Base-by-base conservation (phyloP, 2,797 vertebrate genomes). In the Cuculus canorus region DNA sequence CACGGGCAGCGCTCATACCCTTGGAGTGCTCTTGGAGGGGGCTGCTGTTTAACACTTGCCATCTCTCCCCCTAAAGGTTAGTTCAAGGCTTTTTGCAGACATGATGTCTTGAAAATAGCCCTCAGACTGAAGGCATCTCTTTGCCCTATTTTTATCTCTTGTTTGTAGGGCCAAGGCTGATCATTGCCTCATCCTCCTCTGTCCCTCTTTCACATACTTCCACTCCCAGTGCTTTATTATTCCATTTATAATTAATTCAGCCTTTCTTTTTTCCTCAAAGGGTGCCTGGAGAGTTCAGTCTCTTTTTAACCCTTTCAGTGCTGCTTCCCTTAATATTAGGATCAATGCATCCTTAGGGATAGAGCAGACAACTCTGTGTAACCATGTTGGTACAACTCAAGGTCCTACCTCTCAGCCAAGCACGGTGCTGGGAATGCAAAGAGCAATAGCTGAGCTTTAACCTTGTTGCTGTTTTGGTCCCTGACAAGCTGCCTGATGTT, bases 91-190 rank as follows among this genome's bases (percentile, higher is more conserved):
- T 65, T 59, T 88, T 33, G 45, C 39, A 59, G 17, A 65, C 1
- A 5, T 41, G 47, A 27, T 41, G 37, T 70, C 91, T 92, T 61
- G 66, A 71, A 88, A 86, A 85, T 5, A 75, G 37, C 43, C 45
- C 69, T 90, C 60, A 77, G 77, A 85, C 4, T 68, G 71, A 86
- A 91, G 77, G 37, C 27, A 30, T 30, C 28, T 45, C 68, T 50
- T 90, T 70, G 81, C 52, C 63, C 87, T 93, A 12, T 92, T 95
- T 95, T 96, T 76, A 66, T 91, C 70, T 82, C 48, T 47, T 35
- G 16, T 91, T 71, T 61, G 37, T 52, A 82, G 69, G 50, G 19
- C 71, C 75, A 71, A 65, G 47, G 53, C n/a, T 63, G 28, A 45
- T 91, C 47, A 32, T 45, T 52, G 35, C 77, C 83, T 71, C 77